Base-by-base conservation (phyloP, 2,797 vertebrate species). In the Sebastiscus albofasciatus region DNA sequence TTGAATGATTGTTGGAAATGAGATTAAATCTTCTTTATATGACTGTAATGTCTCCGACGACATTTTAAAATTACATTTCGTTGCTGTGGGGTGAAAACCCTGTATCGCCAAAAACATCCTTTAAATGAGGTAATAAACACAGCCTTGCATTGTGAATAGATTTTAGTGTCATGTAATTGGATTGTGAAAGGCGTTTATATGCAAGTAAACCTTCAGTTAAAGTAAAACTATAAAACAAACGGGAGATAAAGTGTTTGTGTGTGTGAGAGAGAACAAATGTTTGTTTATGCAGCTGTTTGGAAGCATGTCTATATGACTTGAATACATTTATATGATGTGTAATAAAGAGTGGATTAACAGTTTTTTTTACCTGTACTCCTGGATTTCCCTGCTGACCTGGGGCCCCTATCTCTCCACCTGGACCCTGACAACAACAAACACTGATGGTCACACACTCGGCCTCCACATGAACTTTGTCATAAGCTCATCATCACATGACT, bases 341-440 rank as follows among this genome's bases (percentile, higher is more conserved):
- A 78, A 59, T 66, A 78, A 59, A 58, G 29, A 71, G 33, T 4
- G 22, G 52, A 54, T 74, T 31, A 72, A 8, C 14, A 9, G 1
- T 20, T 67, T 16, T 56, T 68, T 58, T 49, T 81, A 91, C 98
- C 96, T 98, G 97, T 1, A 91, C 76, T 67, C 98, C 98, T 2
- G 97, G 97, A 81, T 96, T 98, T 74, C 98, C 98, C 82, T 98
- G 98, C 81, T 99, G 98, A 69, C 98, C 98, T 0, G 95, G 92
- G 9, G 98, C 95, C 2, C 98, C 98, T 0, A 95, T 90, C 61
- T 99, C 97, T 92, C 98, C 98, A 9, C 92, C 70, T 72, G 94
- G 95, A 60, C 98, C 98, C 98, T 99, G 73, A 31, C 8, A 86
- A 88, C 27, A 78, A 72, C 3, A 69, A 46, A 60, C 27, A 42